These are phyloP conservation scores for Drosophila nigricruria DNA, from an alignment of 2,888 invertebrate species.

Conservation along the genomic window DNA sequence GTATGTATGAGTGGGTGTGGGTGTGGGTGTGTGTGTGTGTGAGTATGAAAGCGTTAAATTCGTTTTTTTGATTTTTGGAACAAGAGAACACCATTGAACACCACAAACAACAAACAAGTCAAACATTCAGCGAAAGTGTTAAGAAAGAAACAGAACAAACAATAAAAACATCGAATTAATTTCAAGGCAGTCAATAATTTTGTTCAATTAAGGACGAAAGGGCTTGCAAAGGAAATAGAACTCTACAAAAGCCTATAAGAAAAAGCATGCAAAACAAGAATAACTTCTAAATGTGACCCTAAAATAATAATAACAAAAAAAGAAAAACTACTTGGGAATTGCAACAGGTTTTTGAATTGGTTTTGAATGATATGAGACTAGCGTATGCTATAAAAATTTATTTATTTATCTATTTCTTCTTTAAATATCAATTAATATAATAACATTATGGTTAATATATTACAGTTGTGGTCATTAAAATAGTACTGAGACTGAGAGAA, in stretches of 20 bases:
- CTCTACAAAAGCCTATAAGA: slow-evolving; percentile 32
- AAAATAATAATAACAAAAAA: background rate
- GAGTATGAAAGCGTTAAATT: slow-evolving; percentile 76
- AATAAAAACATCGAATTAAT: slow-evolving; percentile 70
- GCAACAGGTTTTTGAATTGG: background rate
- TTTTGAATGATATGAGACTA: background rate
- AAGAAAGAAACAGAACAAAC: slow-evolving; percentile 68
- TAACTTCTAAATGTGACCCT: background rate
- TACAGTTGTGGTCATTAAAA: too few relatives aligned
- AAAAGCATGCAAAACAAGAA: slow-evolving; percentile 12
- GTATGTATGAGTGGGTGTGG: slow-evolving; percentile 4
- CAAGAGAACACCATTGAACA: slow-evolving; percentile 74
- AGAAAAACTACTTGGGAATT: slow-evolving; percentile 1
- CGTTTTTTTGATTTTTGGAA: slow-evolving; percentile 50
- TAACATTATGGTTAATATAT: too few relatives aligned
- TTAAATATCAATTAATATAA: too few relatives aligned
- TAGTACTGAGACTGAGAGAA: too few relatives aligned
- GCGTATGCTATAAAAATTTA: too few relatives aligned
- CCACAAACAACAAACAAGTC: slow-evolving; percentile 80
- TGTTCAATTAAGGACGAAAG: slow-evolving; percentile 22
- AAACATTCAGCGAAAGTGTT: slow-evolving; percentile 78
- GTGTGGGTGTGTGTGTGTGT: slow-evolving; percentile 62
- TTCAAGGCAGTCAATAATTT: slow-evolving; percentile 60
- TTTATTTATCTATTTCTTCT: too few relatives aligned
- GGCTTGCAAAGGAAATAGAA: slow-evolving; percentile 26